These are phyloP conservation scores for Chesias legatella DNA, from an alignment of 2,888 invertebrate genomes.

Conservation along the genomic window DNA sequence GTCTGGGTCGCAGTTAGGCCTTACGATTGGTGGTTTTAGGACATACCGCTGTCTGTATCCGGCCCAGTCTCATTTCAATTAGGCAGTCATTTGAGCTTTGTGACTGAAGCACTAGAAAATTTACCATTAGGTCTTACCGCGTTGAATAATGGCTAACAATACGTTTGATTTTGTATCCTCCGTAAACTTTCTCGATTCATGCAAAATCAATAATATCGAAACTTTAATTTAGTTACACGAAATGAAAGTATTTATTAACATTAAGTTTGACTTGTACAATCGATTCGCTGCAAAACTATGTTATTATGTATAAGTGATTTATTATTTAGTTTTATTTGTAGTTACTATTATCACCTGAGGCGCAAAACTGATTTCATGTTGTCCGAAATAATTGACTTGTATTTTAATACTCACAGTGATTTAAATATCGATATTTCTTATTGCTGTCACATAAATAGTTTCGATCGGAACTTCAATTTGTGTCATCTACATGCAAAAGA, in stretches of 20 bases:
- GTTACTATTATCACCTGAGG: conserved; percentile 20
- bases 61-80: no score
- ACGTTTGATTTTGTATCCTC: conserved; percentile 8
- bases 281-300: conserved; percentile 27
- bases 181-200: neutral
- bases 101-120: no score
- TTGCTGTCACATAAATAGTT: neutral
- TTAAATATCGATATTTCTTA: conserved; percentile 1
- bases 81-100: no score
- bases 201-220: conserved; percentile 17
- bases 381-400: conserved; percentile 12
- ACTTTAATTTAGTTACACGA: conserved; percentile 16
- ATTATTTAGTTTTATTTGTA: conserved; percentile 17
- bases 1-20: no score
- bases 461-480: no score
- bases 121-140: no score
- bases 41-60: no score
- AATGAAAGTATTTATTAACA: conserved; percentile 27
- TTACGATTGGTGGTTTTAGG: no score
- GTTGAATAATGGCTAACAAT: neutral
- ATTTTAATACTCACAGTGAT: conserved; percentile 10
- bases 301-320: conserved; percentile 29
- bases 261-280: conserved; percentile 25
- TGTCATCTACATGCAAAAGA: no score
- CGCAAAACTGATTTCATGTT: conserved; percentile 9